Percentiles rank a stretch among this genome's conserved stretches.
Evolutionary conservation across 2,113 vertebrate species (phyloP).

Genomic region (Heloderma charlesbogerti): DNA sequence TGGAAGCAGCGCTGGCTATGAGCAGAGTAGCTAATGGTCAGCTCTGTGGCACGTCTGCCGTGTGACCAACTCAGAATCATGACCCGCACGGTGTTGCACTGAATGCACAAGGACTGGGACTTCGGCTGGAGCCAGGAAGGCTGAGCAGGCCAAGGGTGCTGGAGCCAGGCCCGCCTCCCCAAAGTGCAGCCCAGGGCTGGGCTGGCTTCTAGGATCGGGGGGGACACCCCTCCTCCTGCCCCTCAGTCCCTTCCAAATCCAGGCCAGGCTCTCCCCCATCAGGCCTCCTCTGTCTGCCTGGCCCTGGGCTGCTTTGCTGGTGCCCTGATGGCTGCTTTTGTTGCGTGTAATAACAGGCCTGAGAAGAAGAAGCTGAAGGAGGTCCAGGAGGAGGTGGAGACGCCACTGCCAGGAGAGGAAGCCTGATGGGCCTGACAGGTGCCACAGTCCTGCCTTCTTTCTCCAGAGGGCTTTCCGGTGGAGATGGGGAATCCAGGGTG

Average conservation of each 20-base stretch:
- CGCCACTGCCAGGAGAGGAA: constrained; percentile 55
- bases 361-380: constrained; percentile 75
- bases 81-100: not conserved
- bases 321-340: not conserved
- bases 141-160: not conserved
- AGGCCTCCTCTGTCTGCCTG: not conserved
- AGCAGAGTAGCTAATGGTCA: too few relatives aligned
- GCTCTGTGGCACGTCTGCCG: not conserved
- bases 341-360: constrained; percentile 55
- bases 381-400: constrained; percentile 49
- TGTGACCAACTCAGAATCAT: not conserved
- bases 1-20: not conserved
- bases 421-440: constrained; percentile 53
- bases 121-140: not conserved
- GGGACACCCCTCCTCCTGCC: not conserved
- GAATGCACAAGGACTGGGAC: not conserved
- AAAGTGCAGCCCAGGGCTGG: not conserved
- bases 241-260: not conserved
- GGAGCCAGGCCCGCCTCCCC: too few relatives aligned
- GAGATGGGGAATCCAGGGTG: not conserved
- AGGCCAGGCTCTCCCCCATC: fast-evolving
- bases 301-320: too few relatives aligned
- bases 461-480: fast-evolving
- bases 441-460: not conserved
- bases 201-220: not conserved